These are phyloP conservation scores for Verasper variegatus DNA, from an alignment of 2,113 vertebrate genomes.

Conservation along the genomic window DNA sequence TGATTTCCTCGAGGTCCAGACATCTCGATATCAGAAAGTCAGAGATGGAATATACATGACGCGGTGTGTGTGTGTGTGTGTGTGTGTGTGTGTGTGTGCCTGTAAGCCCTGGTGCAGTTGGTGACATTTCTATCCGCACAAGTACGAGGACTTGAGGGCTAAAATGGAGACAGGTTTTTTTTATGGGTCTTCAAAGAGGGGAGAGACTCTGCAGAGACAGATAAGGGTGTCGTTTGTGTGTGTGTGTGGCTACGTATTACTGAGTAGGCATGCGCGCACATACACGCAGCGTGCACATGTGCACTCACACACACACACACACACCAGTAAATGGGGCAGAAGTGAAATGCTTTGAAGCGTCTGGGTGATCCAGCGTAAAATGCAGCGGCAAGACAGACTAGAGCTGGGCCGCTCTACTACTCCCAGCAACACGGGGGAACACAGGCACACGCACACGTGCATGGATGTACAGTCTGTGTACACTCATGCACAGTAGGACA, in stretches of 20 bases:
- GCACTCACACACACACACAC: slow-evolving; percentile 26
- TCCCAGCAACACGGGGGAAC: slow-evolving; percentile 53
- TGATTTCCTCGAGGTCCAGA: slow-evolving; percentile 66
- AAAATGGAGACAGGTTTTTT: slow-evolving; percentile 68
- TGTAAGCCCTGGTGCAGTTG: slow-evolving; percentile 48
- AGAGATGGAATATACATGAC: slow-evolving; percentile 32
- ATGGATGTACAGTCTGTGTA: slow-evolving; percentile 33
- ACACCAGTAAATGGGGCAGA: slow-evolving; percentile 84
- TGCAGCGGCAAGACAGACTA: slow-evolving; percentile 73
- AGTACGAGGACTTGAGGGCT: slow-evolving; percentile 66
- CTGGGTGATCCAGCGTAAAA: slow-evolving; percentile 85
- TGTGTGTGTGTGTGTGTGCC: slow-evolving; percentile 16
- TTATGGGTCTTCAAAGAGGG: slow-evolving; percentile 66
- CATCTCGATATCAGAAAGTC: slow-evolving; percentile 53
- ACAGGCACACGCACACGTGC: slow-evolving; percentile 34
- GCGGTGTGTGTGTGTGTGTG: slow-evolving; percentile 5
- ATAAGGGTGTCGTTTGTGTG: slow-evolving; percentile 66
- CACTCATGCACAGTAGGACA: slow-evolving; percentile 14
- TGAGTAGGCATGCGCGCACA: slow-evolving; percentile 6
- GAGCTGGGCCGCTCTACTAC: slow-evolving; percentile 65
- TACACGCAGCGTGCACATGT: background rate
- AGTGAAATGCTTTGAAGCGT: slow-evolving; percentile 85
- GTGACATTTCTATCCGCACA: slow-evolving; percentile 68
- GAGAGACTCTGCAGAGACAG: slow-evolving; percentile 69
- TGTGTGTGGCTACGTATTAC: background rate